Evolutionary conservation across 2,113 vertebrate species (phyloP), one percentile per base, ranked within the genome.

Genomic region (Perognathus longimembris): DNA sequence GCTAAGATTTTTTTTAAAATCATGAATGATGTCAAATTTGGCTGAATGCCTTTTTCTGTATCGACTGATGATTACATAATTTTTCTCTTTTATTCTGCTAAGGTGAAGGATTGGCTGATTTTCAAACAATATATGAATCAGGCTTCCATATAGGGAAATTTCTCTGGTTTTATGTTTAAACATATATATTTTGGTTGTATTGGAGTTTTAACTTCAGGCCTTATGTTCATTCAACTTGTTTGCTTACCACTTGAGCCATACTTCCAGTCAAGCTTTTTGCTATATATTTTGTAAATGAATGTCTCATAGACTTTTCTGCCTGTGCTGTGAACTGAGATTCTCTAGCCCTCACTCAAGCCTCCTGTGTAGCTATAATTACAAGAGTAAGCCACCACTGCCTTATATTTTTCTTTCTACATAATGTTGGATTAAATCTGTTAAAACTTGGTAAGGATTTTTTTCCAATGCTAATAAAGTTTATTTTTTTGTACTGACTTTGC

Each of bases 51-150:
- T 42, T 70, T 77, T 80, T 76, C 61, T 69, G 3, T 18, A 85
- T 67, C 32, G 42, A 59, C 24, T 82, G 82, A n/a, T 86, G 36
- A 91, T 6, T 77, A 11, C 6, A 20, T 14, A 70, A 6, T 38
- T 78, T 75, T 54, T 83, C 64, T n/a, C 64, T n/a, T 78, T 80
- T 61, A 85, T 38, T 79, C 26, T 59, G 61, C 81, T 85, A 88
- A 64, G 71, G 20, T 14, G 59, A 83, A 79, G 32, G 34, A 54
- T 69, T 63, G 76, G 84, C 15, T 74, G 6, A 63, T 85, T 80
- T 71, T 73, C 54, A 90, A 81, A 32, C 80, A 59, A 17, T 85
- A 32, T 45, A 45, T 45, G 45, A 61, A 70, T 69, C 32, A 69
- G 67, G 32, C n/a, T 69, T 69, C 32, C 14, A 69, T 32, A 69